phyloP scores from a whole-genome alignment of 2,113 vertebrate genomes.

The Otocyon megalotis region DNA sequence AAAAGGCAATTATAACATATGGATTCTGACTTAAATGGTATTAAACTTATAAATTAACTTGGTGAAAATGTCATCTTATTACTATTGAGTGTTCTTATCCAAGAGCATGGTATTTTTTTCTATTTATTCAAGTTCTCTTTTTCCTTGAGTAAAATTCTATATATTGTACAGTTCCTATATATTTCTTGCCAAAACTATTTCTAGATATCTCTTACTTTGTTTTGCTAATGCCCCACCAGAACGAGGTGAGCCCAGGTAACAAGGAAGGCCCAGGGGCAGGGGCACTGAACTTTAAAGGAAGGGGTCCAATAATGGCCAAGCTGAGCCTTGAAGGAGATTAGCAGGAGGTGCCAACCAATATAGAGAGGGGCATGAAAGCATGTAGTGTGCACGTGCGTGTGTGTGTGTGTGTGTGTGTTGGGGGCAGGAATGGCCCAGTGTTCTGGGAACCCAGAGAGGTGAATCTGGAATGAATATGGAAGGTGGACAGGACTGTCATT shows the following conservation, averaged over 20 bases:
- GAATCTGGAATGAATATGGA: not conserved
- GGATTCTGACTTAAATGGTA: not conserved
- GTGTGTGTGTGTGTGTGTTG: not conserved
- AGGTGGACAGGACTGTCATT: not conserved
- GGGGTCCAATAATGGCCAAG: not conserved
- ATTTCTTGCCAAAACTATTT: not conserved
- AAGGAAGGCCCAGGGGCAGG: not conserved
- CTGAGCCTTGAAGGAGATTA: not conserved
- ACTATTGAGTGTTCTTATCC: not conserved
- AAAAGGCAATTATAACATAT: not conserved
- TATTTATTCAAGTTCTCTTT: not conserved
- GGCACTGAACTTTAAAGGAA: not conserved
- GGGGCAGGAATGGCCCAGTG: not conserved
- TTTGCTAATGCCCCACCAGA: not conserved
- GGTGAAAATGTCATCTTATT: not conserved
- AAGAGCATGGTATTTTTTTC: not conserved
- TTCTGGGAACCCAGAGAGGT: not conserved
- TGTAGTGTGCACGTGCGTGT: not conserved
- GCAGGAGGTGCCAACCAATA: not conserved
- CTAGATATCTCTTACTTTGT: not conserved
- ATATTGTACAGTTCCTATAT: not conserved
- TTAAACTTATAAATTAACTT: not conserved
- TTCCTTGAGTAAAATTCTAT: not conserved
- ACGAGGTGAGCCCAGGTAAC: not conserved
- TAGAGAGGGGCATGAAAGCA: accelerated